Base-by-base conservation (phyloP, 2,113 vertebrate genomes). In the Pardalotus punctatus region DNA sequence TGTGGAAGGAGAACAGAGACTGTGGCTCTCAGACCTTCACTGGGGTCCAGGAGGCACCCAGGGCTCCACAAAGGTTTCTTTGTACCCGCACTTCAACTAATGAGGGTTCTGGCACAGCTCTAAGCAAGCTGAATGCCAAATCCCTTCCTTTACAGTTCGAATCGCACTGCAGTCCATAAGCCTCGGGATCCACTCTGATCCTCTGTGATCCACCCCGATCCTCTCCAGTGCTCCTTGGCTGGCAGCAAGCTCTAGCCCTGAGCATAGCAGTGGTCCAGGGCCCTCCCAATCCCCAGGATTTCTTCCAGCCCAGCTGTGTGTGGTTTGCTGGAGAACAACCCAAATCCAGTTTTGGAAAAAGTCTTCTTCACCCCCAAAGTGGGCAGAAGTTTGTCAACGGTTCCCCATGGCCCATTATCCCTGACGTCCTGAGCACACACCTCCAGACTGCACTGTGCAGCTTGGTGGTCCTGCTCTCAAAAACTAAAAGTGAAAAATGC, bases 1-100 rank as follows among this genome's bases (percentile, higher is more conserved):
- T 0, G 0, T 3, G 10, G 66, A 25, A 40, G 23, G 31, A 48
- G 51, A 43, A n/a, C 0, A 0, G 4, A 36, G 29, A 4, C 64
- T 18, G 35, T 0, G 1, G 48, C 57, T 71, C 83, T 2, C 47
- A 28, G 23, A 33, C 29, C 73, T 72, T 60, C 0, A 1, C 35
- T 9, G n/a, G 35, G 16, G 20, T 56, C 43, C 43, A 24, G 38
- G 11, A 71, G 71, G 54, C 66, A 66, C 51, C 48, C 12, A 5
- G 61, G 10, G 23, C n/a, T 82, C 33, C 62, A 24, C 9, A 51
- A 73, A 48, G 64, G n/a, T 45, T 81, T 45, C 40, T 81, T 16
- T 40, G 58, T 48, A 43, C 3, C 35, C 69, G 38, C 66, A 29
- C 78, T 53, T 62, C 69, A 22, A 28, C 31, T 81, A 43, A 87